Conservation (phyloP, 2,797 vertebrate genomes). For the Sternotherus odoratus region DNA sequence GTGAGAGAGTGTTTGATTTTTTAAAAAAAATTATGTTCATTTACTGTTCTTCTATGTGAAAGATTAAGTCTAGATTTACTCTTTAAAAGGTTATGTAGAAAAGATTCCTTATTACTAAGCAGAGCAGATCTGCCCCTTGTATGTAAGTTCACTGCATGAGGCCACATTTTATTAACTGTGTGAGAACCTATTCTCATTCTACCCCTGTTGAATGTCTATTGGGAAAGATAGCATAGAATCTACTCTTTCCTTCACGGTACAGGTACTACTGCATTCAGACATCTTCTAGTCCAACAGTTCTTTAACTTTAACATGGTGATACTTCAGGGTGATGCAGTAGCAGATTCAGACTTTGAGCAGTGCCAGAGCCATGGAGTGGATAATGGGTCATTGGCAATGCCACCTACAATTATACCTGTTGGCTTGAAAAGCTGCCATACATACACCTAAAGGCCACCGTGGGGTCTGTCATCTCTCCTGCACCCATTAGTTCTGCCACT, state of each 20-base stretch:
- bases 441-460: not conserved
- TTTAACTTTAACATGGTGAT: not conserved
- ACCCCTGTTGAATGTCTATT: accelerated
- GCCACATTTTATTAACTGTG: not conserved
- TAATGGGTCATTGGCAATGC: not conserved
- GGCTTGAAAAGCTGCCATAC: not conserved
- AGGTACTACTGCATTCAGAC: accelerated
- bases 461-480: not conserved
- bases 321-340: not conserved
- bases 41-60: not conserved
- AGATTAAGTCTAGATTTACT: not conserved
- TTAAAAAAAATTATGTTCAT: accelerated
- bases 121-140: not conserved
- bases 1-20: not conserved
- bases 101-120: not conserved
- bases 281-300: not conserved
- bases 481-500: not conserved
- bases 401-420: not conserved
- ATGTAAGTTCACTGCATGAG: accelerated
- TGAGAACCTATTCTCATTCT: not conserved
- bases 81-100: not conserved
- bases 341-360: not conserved
- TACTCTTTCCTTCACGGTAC: not conserved
- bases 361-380: not conserved
- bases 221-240: not conserved